Evolutionary conservation across 1,140 invertebrate genomes (phyloP).

Genomic region (Trigoniulus corallinus): DNA sequence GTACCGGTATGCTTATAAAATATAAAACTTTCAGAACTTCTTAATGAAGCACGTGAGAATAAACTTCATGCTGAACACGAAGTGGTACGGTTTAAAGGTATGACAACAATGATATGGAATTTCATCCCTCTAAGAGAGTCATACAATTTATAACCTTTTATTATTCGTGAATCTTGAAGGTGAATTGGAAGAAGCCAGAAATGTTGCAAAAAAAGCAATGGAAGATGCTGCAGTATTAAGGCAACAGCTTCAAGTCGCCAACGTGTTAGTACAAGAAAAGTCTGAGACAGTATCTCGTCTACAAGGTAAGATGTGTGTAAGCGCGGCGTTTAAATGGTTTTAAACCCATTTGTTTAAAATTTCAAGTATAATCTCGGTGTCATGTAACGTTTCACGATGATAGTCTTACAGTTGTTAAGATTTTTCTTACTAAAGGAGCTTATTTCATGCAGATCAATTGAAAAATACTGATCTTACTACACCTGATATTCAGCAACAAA

Average conservation of each 20-base stretch:
- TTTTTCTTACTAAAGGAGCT: no score
- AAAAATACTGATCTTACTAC: not conserved
- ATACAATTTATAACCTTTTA: constrained; percentile 15
- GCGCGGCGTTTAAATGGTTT: constrained; percentile 9
- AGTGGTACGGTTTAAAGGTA: constrained; percentile 24
- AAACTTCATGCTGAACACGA: constrained; percentile 17
- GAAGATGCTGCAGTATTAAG: constrained; percentile 21
- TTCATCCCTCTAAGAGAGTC: not conserved
- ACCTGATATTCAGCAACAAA: constrained; percentile 8
- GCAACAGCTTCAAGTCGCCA: constrained; percentile 22
- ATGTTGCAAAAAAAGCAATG: constrained; percentile 25
- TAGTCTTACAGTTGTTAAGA: no score
- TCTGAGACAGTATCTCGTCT: constrained; percentile 19
- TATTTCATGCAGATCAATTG: constrained; percentile 1
- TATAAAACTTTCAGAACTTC: constrained; percentile 16
- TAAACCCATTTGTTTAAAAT: not conserved
- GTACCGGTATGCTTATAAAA: no score
- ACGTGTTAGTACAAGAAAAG: constrained; percentile 22
- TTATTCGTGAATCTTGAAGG: constrained; percentile 10
- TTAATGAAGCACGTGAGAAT: constrained; percentile 15
- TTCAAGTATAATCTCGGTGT: no score
- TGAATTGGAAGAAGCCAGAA: constrained; percentile 15
- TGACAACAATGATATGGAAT: constrained; percentile 2
- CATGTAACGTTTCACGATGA: no score
- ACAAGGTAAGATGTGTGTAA: constrained; percentile 17